A percentile compares a stretch with the other conserved stretches of the same genome.
Conservation (phyloP, 2,797 vertebrate species). For the Parauchenoglanis ngamensis region DNA sequence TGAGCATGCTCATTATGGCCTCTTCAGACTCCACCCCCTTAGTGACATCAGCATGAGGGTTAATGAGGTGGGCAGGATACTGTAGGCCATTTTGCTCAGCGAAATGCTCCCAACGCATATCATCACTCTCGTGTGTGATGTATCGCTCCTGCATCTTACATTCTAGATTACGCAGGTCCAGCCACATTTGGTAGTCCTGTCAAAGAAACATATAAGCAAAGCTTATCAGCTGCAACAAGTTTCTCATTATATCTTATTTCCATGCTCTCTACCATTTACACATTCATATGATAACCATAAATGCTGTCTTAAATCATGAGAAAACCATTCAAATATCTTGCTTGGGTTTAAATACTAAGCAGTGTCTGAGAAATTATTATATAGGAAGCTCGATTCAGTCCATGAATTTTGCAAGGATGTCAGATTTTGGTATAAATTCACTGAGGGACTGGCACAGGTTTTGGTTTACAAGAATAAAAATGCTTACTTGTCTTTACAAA, state of each 20-base stretch:
- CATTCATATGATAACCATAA: neutral
- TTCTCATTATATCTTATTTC: neutral
- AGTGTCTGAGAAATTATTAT: neutral
- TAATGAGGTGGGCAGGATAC: constrained; percentile 82
- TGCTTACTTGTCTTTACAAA: neutral
- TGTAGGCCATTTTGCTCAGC: constrained; percentile 85
- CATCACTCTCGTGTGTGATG: constrained; percentile 96
- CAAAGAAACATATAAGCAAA: constrained; percentile 53
- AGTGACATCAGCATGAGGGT: constrained; percentile 65
- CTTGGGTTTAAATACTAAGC: neutral
- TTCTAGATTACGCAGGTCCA: constrained; percentile 92
- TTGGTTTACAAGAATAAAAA: neutral
- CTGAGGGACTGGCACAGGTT: neutral
- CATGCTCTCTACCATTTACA: neutral
- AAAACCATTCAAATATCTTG: neutral
- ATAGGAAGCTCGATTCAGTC: neutral
- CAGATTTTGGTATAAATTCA: neutral
- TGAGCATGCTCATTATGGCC: constrained; percentile 88
- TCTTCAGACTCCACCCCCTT: constrained; percentile 76
- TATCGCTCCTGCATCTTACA: constrained; percentile 90
- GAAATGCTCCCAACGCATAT: constrained; percentile 89
- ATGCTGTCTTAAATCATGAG: neutral
- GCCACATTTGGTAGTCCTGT: constrained; percentile 97
- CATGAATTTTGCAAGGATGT: neutral
- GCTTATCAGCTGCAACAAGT: neutral